A percentile compares a stretch with the other conserved stretches of the same genome.
Conservation (phyloP, 2,888 invertebrate genomes). For the Drosophila suboccidentalis region DNA sequence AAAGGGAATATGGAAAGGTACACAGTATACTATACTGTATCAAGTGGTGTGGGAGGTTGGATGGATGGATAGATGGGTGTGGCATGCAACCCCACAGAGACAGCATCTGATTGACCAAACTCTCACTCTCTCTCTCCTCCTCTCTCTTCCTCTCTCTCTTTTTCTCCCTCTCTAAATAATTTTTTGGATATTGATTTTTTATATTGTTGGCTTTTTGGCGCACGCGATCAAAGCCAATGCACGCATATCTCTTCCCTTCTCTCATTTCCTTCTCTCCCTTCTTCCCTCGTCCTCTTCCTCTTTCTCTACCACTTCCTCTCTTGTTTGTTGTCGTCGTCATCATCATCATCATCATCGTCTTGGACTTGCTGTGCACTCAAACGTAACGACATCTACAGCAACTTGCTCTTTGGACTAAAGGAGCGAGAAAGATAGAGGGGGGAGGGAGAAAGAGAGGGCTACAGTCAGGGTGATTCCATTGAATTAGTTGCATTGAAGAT, state of each 20-base stretch:
- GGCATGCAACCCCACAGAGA: slow-evolving; percentile 48
- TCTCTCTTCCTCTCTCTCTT: too few species aligned
- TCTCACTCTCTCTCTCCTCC: not conserved
- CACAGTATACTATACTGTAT: too few species aligned
- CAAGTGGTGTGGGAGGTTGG: not conserved
- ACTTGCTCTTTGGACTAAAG: not conserved
- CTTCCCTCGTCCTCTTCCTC: not conserved
- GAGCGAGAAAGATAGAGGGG: not conserved
- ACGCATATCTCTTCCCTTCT: slow-evolving; percentile 45
- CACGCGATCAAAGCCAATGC: slow-evolving; percentile 67
- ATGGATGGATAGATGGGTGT: slow-evolving; percentile 48
- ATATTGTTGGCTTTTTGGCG: slow-evolving; percentile 31
- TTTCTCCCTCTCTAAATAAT: slow-evolving; percentile 1
- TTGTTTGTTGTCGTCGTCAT: slow-evolving; percentile 8
- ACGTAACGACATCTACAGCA: slow-evolving; percentile 34
- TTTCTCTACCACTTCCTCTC: slow-evolving; percentile 5
- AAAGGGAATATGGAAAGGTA: slow-evolving; percentile 1
- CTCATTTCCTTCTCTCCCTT: not conserved
- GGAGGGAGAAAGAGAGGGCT: not conserved
- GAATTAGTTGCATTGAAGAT: slow-evolving; percentile 13
- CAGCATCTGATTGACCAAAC: slow-evolving; percentile 51
- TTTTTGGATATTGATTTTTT: slow-evolving; percentile 74
- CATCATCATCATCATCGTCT: slow-evolving; percentile 29
- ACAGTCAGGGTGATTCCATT: slow-evolving; percentile 7
- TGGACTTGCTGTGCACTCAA: slow-evolving; percentile 45